Conservation (phyloP, 2,797 vertebrate species). For the Glyptemys insculpta region DNA sequence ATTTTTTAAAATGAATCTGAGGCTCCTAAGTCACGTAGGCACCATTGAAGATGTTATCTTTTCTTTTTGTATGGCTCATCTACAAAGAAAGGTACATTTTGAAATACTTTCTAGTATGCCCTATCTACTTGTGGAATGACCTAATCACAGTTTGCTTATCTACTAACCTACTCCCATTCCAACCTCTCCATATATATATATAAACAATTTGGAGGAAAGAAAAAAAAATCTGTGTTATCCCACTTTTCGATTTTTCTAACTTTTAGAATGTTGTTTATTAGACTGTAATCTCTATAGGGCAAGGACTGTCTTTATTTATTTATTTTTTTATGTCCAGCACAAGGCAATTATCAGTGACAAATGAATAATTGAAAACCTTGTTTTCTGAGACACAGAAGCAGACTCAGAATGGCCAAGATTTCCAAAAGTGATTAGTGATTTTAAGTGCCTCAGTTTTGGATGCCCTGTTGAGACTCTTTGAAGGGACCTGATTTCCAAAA, state of each 20-base stretch:
- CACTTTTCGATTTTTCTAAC: background rate
- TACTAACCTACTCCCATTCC: background rate
- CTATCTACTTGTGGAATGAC: background rate
- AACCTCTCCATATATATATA: background rate
- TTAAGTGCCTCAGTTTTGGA: background rate
- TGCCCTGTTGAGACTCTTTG: background rate
- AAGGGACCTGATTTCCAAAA: too few relatives aligned
- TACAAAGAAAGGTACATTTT: background rate
- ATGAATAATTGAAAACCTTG: background rate
- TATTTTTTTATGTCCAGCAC: background rate
- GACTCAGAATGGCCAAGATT: background rate
- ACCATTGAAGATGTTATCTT: background rate
- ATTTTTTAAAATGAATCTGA: background rate
- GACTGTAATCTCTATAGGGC: background rate
- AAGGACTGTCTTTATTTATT: background rate
- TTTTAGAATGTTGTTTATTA: background rate
- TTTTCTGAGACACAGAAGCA: background rate
- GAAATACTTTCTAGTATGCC: background rate
- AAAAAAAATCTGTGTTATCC: background rate
- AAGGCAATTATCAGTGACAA: background rate
- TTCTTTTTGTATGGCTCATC: background rate
- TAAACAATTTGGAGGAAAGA: background rate
- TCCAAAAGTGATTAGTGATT: background rate
- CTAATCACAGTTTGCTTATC: background rate
- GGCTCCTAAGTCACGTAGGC: background rate